phyloP scores from a whole-genome alignment of 2,888 invertebrate genomes.

The Neocrepidodera transversa region DNA sequence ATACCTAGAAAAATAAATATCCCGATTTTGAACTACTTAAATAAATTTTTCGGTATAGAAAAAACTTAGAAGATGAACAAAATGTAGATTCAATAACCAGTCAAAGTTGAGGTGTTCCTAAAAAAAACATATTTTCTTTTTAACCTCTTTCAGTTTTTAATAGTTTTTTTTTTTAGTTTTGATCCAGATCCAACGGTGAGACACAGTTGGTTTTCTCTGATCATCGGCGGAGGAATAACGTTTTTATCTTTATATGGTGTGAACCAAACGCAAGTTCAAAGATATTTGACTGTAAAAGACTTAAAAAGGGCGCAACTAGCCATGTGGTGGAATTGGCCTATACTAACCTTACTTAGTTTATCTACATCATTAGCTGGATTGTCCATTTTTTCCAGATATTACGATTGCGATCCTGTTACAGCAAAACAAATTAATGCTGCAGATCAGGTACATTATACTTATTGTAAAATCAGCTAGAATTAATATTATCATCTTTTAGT shows the following conservation, averaged over 20 bases:
- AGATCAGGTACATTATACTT: constrained; percentile 68
- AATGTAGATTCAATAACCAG: too few species aligned
- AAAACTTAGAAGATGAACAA: too few species aligned
- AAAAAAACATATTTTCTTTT: too few species aligned
- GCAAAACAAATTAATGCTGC: constrained; percentile 68
- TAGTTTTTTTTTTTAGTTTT: constrained; percentile 64
- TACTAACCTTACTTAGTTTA: constrained; percentile 75
- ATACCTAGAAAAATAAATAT: too few species aligned
- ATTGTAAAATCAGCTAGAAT: too few species aligned
- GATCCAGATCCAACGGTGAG: constrained; percentile 81
- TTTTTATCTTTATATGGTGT: constrained; percentile 85
- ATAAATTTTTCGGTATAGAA: too few species aligned
- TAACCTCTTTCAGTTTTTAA: not conserved
- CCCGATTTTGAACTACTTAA: too few species aligned
- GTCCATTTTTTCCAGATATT: constrained; percentile 84
- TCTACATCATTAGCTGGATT: constrained; percentile 76
- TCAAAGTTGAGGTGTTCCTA: too few species aligned
- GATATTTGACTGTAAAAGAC: constrained; percentile 74
- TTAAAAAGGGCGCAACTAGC: constrained; percentile 75
- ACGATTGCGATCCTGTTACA: constrained; percentile 79
- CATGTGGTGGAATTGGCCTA: constrained; percentile 83
- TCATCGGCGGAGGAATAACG: constrained; percentile 81
- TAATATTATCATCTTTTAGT: constrained; percentile 45
- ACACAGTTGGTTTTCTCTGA: constrained; percentile 83
- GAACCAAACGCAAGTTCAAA: constrained; percentile 85